These are phyloP conservation scores for Tridacna gigas DNA, from an alignment of 2,888 invertebrate genomes.

Conservation along the genomic window DNA sequence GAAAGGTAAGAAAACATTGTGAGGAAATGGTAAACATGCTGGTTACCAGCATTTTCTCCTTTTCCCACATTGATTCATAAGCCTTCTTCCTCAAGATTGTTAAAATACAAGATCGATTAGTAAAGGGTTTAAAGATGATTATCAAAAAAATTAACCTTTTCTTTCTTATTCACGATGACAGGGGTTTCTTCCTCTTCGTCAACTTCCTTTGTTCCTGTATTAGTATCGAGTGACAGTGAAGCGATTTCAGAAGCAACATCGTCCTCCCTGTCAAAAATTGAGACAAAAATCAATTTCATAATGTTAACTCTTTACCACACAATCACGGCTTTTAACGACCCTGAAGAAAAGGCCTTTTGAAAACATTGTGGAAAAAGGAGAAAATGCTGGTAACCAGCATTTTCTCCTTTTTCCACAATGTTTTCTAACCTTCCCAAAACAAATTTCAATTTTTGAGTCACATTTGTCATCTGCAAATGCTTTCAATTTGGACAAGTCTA, in stretches of 20 bases:
- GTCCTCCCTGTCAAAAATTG: constrained; percentile 69
- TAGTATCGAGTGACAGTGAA: constrained; percentile 71
- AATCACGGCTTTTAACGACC: too few relatives aligned
- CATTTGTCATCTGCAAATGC: too few relatives aligned
- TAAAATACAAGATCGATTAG: too few relatives aligned
- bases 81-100: too few relatives aligned
- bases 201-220: constrained; percentile 61
- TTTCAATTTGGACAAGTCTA: too few relatives aligned
- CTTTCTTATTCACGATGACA: constrained; percentile 55
- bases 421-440: too few relatives aligned
- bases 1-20: too few relatives aligned
- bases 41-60: too few relatives aligned
- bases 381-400: background rate
- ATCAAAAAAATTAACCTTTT: constrained; percentile 53
- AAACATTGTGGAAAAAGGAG: constrained; percentile 15
- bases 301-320: background rate
- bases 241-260: constrained; percentile 76
- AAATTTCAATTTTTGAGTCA: too few relatives aligned
- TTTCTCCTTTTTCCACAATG: background rate
- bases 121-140: background rate
- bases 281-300: background rate
- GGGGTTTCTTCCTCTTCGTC: constrained; percentile 43
- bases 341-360: background rate
- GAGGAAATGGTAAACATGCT: too few relatives aligned
- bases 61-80: too few relatives aligned